These are phyloP conservation scores for Enhydra lutris DNA, from an alignment of 2,113 vertebrate genomes.

Conservation along the genomic window DNA sequence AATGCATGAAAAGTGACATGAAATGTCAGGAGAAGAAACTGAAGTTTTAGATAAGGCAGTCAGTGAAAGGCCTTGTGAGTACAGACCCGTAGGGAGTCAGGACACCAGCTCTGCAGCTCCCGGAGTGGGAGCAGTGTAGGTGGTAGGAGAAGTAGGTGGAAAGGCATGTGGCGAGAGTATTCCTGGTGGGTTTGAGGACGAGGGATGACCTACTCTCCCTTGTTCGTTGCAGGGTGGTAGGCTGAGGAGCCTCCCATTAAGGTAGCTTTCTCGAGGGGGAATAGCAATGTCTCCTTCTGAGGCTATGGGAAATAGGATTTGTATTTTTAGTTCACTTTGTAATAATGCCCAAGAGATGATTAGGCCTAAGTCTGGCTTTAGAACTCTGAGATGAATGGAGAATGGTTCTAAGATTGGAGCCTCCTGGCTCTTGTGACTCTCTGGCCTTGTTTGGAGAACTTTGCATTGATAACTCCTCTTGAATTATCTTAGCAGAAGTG, in stretches of 20 bases:
- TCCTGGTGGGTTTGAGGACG: not conserved
- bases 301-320: not conserved
- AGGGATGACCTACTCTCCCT: not conserved
- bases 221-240: not conserved
- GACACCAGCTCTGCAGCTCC: not conserved
- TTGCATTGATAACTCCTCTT: not conserved
- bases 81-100: not conserved
- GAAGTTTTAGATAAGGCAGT: not conserved
- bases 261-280: not conserved
- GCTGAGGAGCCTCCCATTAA: not conserved
- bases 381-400: not conserved
- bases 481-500: not conserved
- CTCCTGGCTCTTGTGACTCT: not conserved
- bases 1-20: not conserved
- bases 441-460: not conserved
- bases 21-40: not conserved
- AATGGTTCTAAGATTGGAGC: not conserved
- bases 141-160: fast-evolving
- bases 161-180: not conserved
- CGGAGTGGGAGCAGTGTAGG: fast-evolving
- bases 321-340: not conserved
- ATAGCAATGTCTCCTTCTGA: not conserved
- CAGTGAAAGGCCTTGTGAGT: not conserved
- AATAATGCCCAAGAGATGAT: not conserved
- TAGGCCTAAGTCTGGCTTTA: not conserved